Percentiles rank a stretch among this genome's conserved stretches.
phyloP scores from a whole-genome alignment of 2,888 invertebrate species.

The Phanerotoma sp. region DNA sequence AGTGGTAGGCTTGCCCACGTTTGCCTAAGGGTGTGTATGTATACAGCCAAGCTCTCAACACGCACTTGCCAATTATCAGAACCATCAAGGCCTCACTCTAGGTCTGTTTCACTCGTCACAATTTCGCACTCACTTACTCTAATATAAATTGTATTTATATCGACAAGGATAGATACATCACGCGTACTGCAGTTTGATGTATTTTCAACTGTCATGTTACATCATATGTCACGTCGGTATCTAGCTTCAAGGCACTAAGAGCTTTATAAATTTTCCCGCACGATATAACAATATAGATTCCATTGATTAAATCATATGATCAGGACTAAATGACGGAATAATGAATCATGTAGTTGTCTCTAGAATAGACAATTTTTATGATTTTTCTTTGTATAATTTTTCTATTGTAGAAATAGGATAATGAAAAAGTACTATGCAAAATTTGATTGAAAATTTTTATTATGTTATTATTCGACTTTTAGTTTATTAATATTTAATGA shows the following conservation, averaged over 20 bases:
- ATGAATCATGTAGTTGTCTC: no score
- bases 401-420: no score
- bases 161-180: background rate
- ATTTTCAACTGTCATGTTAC: slow-evolving; percentile 10
- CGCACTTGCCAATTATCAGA: slow-evolving; percentile 27
- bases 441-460: no score
- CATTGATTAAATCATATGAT: slow-evolving; percentile 1
- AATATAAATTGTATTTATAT: background rate
- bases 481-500: no score
- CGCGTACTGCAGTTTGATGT: slow-evolving; percentile 6
- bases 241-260: slow-evolving; percentile 1
- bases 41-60: slow-evolving; percentile 6
- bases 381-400: no score
- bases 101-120: slow-evolving; percentile 18
- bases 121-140: slow-evolving; percentile 4
- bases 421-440: no score
- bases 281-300: slow-evolving; percentile 13
- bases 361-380: no score
- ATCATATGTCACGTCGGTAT: background rate
- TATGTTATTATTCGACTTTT: no score
- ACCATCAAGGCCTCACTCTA: background rate
- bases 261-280: slow-evolving; percentile 3
- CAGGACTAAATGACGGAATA: no score
- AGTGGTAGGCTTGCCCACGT: slow-evolving; percentile 30
- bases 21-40: slow-evolving; percentile 4